Conservation (phyloP, 2,888 invertebrate genomes). For the Thysanoteuthis rhombus region DNA sequence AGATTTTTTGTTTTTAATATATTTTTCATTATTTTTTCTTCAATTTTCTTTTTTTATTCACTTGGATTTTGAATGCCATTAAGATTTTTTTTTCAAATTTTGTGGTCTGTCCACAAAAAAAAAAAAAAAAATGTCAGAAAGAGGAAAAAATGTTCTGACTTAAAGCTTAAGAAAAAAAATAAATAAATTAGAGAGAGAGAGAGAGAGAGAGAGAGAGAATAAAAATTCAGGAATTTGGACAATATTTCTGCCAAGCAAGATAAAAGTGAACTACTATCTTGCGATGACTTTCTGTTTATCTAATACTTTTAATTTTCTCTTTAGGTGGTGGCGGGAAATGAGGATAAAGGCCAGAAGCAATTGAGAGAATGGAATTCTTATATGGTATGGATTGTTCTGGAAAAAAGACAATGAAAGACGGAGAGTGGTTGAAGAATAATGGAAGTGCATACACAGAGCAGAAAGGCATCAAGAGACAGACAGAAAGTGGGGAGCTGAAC, state of each 20-base stretch:
- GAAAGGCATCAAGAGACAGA: neutral
- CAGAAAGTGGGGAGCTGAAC: too few species aligned
- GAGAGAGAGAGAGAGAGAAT: neutral
- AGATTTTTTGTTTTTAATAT: neutral
- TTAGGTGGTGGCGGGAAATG: neutral
- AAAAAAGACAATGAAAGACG: neutral
- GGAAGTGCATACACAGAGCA: neutral
- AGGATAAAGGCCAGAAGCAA: neutral
- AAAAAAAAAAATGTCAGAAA: neutral
- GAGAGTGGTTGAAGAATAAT: neutral
- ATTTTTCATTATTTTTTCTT: neutral
- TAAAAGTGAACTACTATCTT: neutral
- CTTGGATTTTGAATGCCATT: neutral
- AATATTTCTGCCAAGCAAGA: neutral
- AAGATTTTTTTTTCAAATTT: neutral
- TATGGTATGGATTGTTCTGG: neutral
- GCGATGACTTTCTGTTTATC: neutral
- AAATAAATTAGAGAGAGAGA: neutral
- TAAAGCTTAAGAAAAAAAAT: neutral
- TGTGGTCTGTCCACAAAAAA: neutral
- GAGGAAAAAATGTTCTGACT: neutral
- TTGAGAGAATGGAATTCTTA: neutral
- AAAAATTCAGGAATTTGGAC: neutral
- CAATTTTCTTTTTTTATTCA: neutral
- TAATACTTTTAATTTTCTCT: neutral